Conservation (phyloP, 2,797 vertebrate species). For the Oreortyx pictus region DNA sequence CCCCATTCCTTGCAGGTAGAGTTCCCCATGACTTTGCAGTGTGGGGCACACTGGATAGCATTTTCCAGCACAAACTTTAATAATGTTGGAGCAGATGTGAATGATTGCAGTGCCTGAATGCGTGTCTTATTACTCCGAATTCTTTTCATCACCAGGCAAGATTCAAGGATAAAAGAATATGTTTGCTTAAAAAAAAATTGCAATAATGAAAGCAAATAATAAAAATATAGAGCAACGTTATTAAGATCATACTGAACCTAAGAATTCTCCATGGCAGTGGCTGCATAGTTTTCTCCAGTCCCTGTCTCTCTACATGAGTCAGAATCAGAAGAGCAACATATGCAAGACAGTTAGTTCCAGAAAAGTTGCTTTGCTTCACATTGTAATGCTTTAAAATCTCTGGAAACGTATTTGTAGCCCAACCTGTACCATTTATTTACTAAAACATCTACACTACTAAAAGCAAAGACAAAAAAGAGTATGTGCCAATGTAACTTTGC, state of each 20-base stretch:
- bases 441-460: background rate
- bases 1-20: background rate
- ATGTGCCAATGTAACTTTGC: background rate
- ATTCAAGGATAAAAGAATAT: constrained; percentile 8
- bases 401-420: background rate
- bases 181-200: constrained; percentile 2
- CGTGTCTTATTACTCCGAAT: background rate
- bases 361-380: constrained; percentile 19
- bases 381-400: constrained; percentile 10
- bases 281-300: background rate
- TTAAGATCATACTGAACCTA: background rate
- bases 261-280: background rate
- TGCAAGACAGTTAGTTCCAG: background rate
- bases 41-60: background rate
- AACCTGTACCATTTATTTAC: background rate
- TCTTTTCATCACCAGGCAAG: background rate
- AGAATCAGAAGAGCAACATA: constrained; percentile 14
- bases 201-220: background rate
- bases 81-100: background rate
- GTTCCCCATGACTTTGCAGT: background rate
- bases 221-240: constrained; percentile 1
- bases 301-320: background rate
- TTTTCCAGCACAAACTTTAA: background rate
- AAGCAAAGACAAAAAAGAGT: background rate
- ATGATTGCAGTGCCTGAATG: background rate